These are phyloP conservation scores for Halcyon senegalensis DNA, from an alignment of 2,113 vertebrate species.

Conservation along the genomic window DNA sequence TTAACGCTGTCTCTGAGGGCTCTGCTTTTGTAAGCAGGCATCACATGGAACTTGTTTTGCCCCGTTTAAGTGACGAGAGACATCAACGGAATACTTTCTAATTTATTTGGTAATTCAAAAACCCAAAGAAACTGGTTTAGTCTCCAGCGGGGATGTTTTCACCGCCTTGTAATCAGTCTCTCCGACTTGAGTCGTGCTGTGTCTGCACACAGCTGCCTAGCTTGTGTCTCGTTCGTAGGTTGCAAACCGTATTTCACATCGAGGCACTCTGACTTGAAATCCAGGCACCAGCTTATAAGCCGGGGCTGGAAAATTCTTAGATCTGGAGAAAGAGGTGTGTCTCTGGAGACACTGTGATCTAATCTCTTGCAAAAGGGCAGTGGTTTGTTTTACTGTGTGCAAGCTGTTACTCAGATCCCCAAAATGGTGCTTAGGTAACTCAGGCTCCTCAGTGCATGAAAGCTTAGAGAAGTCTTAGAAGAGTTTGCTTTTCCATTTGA, in stretches of 20 bases:
- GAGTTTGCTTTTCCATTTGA: not conserved
- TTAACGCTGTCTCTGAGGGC: not conserved
- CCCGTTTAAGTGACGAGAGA: not conserved
- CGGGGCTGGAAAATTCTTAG: not conserved
- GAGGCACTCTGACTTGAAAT: not conserved
- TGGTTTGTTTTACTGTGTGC: slow-evolving; percentile 8
- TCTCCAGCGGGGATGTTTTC: not conserved
- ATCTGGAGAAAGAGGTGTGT: not conserved
- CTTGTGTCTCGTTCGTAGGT: not conserved
- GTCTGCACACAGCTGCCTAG: not conserved
- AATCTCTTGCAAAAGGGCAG: not conserved
- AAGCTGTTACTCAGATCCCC: not conserved
- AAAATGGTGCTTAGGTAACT: not conserved
- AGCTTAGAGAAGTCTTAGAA: not conserved
- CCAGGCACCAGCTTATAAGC: not conserved
- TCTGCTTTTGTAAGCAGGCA: not conserved
- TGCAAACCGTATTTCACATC: not conserved
- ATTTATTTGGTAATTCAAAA: slow-evolving; percentile 1
- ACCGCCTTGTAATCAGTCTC: not conserved
- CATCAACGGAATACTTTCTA: not conserved
- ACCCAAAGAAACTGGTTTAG: not conserved
- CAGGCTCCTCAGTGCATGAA: not conserved
- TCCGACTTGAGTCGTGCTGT: not conserved
- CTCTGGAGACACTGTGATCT: not conserved
- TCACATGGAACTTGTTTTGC: not conserved